Base-by-base conservation (phyloP, 2,888 invertebrate species). In the Cryptus armator region DNA sequence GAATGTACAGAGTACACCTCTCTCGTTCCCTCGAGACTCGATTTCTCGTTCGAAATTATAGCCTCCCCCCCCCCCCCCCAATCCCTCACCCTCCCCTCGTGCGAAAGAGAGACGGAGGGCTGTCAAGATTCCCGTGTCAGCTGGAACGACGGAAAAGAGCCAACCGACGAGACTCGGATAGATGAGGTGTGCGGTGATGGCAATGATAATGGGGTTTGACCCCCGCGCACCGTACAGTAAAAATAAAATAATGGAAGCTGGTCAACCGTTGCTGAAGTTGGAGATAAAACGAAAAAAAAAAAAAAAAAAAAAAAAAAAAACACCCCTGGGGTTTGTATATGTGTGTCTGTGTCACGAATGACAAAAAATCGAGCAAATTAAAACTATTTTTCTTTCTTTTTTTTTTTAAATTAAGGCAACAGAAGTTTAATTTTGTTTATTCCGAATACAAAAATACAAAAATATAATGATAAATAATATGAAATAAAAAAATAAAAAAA, bases 21-120 rank as follows among this genome's bases (percentile, higher is more conserved):
- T 53, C 16, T 59, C 24, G 44, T 19, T 43, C 59, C 43, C 77
- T 72, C 37, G 48, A 48, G 24, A 44, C 51, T 46, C 68, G 67
- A 74, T 64, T 24, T 51, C 29, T 68, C 74, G 78, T 10, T 37
- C 78, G 74, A 84, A 81, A 84, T 84, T 70, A 81, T 78, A 81
- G 77, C 74, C 76, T 32, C 72, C 43, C 6, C 9, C 6, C 37
- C 7, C 37, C 37, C 9, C 9, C 37, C 9, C 37, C 2, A 0
- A 1, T 2, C 37, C 37, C 37, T 37, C 37, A 1, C 1, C 24
- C 24, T 24, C 2, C 24, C 24, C 24, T 24, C 24, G 24, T 24
- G 46, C 48, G 16, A 37, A 46, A 62, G 19, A 64, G 77, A 64
- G 74, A 81, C 72, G 53, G 62, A 70, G 66, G 74, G 51, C 59